Percentiles rank a stretch among this genome's conserved stretches.
Conservation (phyloP, 2,888 invertebrate genomes). For the Spodoptera picta region DNA sequence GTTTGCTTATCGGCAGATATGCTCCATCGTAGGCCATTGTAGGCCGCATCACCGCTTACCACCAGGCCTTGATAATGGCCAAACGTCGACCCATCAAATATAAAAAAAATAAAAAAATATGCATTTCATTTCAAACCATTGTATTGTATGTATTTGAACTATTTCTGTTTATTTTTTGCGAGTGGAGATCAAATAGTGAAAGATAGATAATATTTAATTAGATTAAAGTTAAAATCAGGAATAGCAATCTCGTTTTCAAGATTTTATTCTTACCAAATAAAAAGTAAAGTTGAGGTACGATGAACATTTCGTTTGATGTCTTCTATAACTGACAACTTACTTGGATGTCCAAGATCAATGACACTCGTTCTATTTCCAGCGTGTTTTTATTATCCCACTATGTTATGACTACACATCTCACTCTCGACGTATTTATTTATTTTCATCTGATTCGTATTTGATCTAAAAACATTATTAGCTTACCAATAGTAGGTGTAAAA, state of each 20-base stretch:
- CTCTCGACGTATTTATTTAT: slow-evolving; percentile 13
- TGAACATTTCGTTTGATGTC: slow-evolving; percentile 37
- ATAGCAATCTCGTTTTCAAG: slow-evolving; percentile 25
- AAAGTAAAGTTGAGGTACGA: slow-evolving; percentile 15
- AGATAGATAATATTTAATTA: neutral
- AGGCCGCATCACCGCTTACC: no score
- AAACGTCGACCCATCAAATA: no score
- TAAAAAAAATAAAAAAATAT: no score
- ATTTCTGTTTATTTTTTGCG: no score
- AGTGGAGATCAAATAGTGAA: no score
- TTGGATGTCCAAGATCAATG: slow-evolving; percentile 40
- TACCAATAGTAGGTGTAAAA: slow-evolving; percentile 11
- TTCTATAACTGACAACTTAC: slow-evolving; percentile 23
- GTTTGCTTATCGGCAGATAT: no score
- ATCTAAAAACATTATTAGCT: slow-evolving; percentile 22
- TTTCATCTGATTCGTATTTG: slow-evolving; percentile 17
- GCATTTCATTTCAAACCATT: no score
- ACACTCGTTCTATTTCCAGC: slow-evolving; percentile 34
- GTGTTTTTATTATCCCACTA: slow-evolving; percentile 30
- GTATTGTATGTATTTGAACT: no score
- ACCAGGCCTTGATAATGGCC: no score
- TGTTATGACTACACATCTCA: slow-evolving; percentile 32
- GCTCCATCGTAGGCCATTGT: no score
- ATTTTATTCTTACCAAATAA: slow-evolving; percentile 37
- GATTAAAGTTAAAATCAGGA: slow-evolving; percentile 19